Evolutionary conservation across 2,888 invertebrate genomes (phyloP).

Genomic region (Erebia epiphron): DNA sequence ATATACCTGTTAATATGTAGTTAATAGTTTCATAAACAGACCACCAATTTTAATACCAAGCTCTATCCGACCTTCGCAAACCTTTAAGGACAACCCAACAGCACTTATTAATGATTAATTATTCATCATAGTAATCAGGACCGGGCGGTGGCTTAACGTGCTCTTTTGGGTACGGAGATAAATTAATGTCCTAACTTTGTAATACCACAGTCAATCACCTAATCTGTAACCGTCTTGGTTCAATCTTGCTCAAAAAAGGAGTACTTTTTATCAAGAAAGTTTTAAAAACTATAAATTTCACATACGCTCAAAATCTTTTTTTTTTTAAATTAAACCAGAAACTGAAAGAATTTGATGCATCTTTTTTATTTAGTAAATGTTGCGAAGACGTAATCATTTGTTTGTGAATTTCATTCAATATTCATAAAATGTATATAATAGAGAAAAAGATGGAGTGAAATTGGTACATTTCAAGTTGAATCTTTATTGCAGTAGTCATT

Average conservation of each 20-base stretch:
- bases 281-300: neutral
- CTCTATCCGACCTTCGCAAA: neutral
- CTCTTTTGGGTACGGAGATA: constrained; percentile 10
- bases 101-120: constrained; percentile 20
- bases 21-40: neutral
- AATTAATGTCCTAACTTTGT: constrained; percentile 19
- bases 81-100: constrained; percentile 12
- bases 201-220: constrained; percentile 19
- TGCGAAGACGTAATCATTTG: neutral
- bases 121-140: constrained; percentile 20
- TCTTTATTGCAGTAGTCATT: constrained; percentile 46
- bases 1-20: too few species aligned
- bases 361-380: neutral
- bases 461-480: constrained; percentile 16
- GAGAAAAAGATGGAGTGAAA: neutral
- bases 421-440: neutral
- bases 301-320: neutral
- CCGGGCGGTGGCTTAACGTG: constrained; percentile 12
- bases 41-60: neutral
- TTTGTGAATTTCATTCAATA: neutral
- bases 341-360: neutral
- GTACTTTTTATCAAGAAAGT: neutral
- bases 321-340: neutral
- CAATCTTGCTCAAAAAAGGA: neutral
- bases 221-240: constrained; percentile 13